phyloP scores from a whole-genome alignment of 1,140 invertebrate genomes.

The Triops longicaudatus region DNA sequence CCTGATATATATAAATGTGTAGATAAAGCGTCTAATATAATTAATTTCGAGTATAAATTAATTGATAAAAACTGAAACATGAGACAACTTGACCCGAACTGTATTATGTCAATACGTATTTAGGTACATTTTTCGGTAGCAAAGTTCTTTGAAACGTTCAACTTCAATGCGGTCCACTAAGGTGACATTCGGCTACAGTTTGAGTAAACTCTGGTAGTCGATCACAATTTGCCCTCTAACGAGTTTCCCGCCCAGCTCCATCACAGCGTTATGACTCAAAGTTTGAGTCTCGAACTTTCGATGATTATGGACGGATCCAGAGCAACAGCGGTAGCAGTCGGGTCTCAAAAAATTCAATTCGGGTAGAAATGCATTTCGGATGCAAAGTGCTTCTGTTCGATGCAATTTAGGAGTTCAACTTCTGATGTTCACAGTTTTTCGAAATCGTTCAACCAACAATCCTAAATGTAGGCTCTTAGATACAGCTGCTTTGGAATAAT shows the following conservation, averaged over 20 bases:
- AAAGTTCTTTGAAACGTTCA: conserved; percentile 43
- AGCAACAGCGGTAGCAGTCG: conserved; percentile 45
- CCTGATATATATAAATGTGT: too few species aligned
- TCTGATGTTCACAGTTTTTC: conserved; percentile 40
- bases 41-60: too few species aligned
- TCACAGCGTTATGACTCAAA: conserved; percentile 45
- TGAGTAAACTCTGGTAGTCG: conserved; percentile 44
- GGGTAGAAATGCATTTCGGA: conserved; percentile 33
- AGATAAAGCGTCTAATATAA: too few species aligned
- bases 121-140: too few species aligned
- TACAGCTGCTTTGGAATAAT: too few species aligned
- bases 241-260: conserved; percentile 47
- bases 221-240: conserved; percentile 53
- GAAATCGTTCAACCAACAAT: conserved; percentile 46
- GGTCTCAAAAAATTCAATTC: conserved; percentile 48
- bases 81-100: too few species aligned
- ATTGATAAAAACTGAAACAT: too few species aligned
- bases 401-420: conserved; percentile 45
- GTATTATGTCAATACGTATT: too few species aligned
- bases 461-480: conserved; percentile 45
- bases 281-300: conserved; percentile 35
- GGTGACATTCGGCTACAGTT: conserved; percentile 40
- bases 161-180: conserved; percentile 46
- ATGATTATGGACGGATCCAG: conserved; percentile 37
- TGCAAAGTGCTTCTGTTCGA: conserved; percentile 43